These are phyloP conservation scores for Campoletis sonorensis DNA, from an alignment of 1,140 invertebrate species.

Conservation along the genomic window DNA sequence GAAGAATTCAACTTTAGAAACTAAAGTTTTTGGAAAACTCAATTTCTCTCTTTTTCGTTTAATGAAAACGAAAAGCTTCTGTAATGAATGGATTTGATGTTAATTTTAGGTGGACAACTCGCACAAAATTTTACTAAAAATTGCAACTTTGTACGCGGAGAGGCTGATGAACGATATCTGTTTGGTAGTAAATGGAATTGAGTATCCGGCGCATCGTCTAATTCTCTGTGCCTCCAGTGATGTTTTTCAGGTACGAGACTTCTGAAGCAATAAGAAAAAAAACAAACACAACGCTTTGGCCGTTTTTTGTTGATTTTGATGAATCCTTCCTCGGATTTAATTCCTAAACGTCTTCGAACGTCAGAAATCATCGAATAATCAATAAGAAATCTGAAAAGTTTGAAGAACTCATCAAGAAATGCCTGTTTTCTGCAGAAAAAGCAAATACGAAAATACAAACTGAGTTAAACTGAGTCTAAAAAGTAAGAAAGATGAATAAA, in stretches of 20 bases:
- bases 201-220: constrained; percentile 92
- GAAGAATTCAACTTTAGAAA: too few relatives aligned
- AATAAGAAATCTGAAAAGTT: too few relatives aligned
- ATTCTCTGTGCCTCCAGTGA: constrained; percentile 96
- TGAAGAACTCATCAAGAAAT: too few relatives aligned
- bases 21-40: too few relatives aligned
- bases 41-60: too few relatives aligned
- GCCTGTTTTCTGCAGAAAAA: too few relatives aligned
- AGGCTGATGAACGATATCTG: constrained; percentile 91
- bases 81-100: constrained; percentile 59
- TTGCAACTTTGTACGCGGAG: constrained; percentile 88
- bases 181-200: constrained; percentile 86
- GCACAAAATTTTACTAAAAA: constrained; percentile 86
- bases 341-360: too few relatives aligned
- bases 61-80: background rate
- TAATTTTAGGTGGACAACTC: constrained; percentile 86
- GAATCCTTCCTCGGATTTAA: too few relatives aligned
- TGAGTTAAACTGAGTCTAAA: background rate
- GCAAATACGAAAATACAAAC: background rate
- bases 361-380: too few relatives aligned
- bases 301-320: too few relatives aligned
- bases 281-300: background rate
- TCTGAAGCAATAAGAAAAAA: background rate
- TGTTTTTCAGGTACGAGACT: constrained; percentile 88
- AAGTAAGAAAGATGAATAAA: constrained; percentile 15